phyloP scores from a whole-genome alignment of 1,140 invertebrate genomes.

The Leptinotarsa undecemlineata region DNA sequence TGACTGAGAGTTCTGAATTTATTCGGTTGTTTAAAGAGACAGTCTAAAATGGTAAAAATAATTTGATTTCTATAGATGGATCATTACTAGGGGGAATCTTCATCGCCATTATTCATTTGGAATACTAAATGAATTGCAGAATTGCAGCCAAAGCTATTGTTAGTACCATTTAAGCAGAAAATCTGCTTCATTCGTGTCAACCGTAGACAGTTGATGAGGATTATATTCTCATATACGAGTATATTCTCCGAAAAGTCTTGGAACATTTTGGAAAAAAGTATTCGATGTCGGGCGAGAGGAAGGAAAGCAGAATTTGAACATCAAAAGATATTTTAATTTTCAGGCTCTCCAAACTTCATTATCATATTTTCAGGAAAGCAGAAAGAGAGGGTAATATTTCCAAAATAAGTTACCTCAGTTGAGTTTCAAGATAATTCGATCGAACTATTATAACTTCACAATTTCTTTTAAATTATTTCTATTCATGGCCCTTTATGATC shows the following conservation, averaged over 20 bases:
- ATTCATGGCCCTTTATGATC: too few species aligned
- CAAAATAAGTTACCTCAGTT: background rate
- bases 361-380: background rate
- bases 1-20: too few species aligned
- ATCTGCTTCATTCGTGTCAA: background rate
- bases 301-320: background rate
- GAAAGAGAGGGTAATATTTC: too few species aligned
- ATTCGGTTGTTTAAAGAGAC: too few species aligned
- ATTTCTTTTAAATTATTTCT: too few species aligned
- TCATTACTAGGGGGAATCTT: too few species aligned
- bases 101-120: too few species aligned
- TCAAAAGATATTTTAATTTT: background rate
- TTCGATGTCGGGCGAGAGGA: slow-evolving; percentile 29
- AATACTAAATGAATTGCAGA: background rate
- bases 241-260: slow-evolving; percentile 10
- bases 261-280: slow-evolving; percentile 27
- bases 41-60: too few species aligned
- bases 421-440: too few species aligned
- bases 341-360: background rate
- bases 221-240: slow-evolving; percentile 12
- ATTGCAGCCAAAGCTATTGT: background rate
- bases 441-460: too few species aligned
- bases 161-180: background rate
- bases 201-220: background rate
- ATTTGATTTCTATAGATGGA: too few species aligned